Base-by-base conservation (phyloP, 2,888 invertebrate genomes). In the Andrena hattorfiana region DNA sequence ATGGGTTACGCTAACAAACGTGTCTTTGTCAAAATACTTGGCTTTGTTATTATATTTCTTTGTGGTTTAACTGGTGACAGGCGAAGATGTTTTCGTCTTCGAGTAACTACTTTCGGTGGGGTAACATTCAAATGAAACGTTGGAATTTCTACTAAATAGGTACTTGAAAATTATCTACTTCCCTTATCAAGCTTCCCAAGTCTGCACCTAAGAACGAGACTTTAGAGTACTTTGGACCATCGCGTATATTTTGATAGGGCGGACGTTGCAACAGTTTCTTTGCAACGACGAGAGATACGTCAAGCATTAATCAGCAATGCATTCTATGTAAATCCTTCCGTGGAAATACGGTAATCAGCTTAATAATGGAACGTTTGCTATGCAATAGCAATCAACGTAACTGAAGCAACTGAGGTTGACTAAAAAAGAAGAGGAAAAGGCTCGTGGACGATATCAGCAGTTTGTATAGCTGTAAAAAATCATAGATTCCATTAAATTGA, bases 261-360 rank as follows among this genome's bases (percentile, higher is more conserved):
- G 42, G 32, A 7, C 4, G 28, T 13, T 10, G 32, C 59, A 62
- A 42, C 51, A 26, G n/a, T 62, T 73, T 23, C 62, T 10, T 62
- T 28, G 20, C 49, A 54, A n/a, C 54, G 62, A 4, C 42, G 28
- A 23, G 30, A 28, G 42, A 72, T 76, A 28, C 63, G 30, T 77
- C 73, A 42, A 23, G 42, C 63, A 73, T 73, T 56, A 56, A 35
- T 54, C 8, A n/a, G 28, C n/a, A 54, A 62, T 49, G n/a, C 63
- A 23, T 63, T 63, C 63, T 5, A 54, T 76, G 73, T 63, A 62
- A 72, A 72, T 72, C 63, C 42, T 76, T 63, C 56, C n/a, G 42
- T 56, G 76, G 42, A 54, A 76, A 63, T 48, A 51, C 54, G 42
- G 56, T 76, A 72, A 73, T 76, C 42, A 56, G 73, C 30, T 63